phyloP scores from a whole-genome alignment of 1,140 invertebrate genomes.

The Hyposmocoma kahamanoa region DNA sequence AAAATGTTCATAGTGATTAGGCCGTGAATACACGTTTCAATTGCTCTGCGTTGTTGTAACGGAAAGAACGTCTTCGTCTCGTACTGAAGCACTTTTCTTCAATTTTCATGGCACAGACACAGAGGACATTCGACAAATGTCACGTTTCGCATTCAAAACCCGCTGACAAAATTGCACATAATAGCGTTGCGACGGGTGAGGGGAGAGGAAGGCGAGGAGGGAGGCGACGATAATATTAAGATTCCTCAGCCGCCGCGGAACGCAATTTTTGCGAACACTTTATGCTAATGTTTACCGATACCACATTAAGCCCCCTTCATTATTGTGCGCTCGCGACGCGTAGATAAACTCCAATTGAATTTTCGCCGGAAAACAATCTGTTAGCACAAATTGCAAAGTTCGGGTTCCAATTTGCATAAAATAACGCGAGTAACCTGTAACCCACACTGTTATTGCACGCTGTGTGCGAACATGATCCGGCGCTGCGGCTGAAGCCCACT shows the following conservation, averaged over 20 bases:
- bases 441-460: no score
- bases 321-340: constrained; percentile 19
- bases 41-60: no score
- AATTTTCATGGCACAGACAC: no score
- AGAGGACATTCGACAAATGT: constrained; percentile 8
- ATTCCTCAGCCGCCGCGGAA: constrained; percentile 24
- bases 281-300: constrained; percentile 46
- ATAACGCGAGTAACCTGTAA: no score
- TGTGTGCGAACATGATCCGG: no score
- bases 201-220: no score
- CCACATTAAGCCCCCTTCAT: constrained; percentile 35
- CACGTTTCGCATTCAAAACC: constrained; percentile 9
- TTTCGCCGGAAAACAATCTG: constrained; percentile 51
- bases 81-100: no score
- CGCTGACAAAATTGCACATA: constrained; percentile 32
- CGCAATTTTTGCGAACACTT: constrained; percentile 44
- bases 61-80: no score
- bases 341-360: constrained; percentile 39
- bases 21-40: no score
- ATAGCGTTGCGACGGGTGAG: constrained; percentile 11
- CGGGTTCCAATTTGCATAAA: constrained; percentile 38
- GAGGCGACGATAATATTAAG: constrained; percentile 33
- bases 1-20: no score
- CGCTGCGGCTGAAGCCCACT: no score
- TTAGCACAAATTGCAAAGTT: constrained; percentile 50